Conservation (phyloP, 2,888 invertebrate genomes). For the Drosophila fungiperda region DNA sequence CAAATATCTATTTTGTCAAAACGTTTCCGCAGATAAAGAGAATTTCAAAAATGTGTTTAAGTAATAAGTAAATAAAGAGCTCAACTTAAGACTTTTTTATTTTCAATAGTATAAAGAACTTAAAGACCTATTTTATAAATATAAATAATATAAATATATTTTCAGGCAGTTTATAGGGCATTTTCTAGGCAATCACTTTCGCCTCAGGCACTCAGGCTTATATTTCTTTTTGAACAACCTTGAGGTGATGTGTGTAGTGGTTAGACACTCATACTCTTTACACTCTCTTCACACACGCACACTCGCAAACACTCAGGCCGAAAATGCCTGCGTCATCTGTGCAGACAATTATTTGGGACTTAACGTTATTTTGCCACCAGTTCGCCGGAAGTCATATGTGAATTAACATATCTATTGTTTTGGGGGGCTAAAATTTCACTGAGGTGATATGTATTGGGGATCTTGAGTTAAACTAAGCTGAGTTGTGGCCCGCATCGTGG, state of each 20-base stretch:
- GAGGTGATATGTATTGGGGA: neutral
- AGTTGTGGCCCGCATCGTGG: conserved; percentile 4
- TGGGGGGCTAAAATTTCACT: conserved; percentile 50
- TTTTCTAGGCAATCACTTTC: neutral
- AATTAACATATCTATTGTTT: conserved; percentile 54
- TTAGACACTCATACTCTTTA: conserved; percentile 36
- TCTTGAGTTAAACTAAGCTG: conserved; percentile 1
- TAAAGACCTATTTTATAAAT: neutral
- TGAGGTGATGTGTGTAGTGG: conserved; percentile 51
- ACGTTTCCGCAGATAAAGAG: rapidly evolving
- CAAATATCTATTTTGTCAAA: neutral
- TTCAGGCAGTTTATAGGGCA: neutral
- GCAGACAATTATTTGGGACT: conserved; percentile 15
- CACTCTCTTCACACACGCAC: conserved; percentile 44
- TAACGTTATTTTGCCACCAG: conserved; percentile 12
- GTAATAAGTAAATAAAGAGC: neutral
- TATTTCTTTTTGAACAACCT: conserved; percentile 53
- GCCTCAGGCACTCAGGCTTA: neutral
- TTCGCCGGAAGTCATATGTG: conserved; percentile 68
- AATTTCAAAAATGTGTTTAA: neutral
- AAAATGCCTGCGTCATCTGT: conserved; percentile 59
- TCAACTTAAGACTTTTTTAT: neutral
- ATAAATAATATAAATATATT: neutral
- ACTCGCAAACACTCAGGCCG: conserved; percentile 9
- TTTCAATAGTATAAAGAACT: neutral